A percentile compares a stretch with the other conserved stretches of the same genome.
These are phyloP conservation scores for Alviniconcha marisindica DNA, from an alignment of 1,140 invertebrate species.

Conservation along the genomic window DNA sequence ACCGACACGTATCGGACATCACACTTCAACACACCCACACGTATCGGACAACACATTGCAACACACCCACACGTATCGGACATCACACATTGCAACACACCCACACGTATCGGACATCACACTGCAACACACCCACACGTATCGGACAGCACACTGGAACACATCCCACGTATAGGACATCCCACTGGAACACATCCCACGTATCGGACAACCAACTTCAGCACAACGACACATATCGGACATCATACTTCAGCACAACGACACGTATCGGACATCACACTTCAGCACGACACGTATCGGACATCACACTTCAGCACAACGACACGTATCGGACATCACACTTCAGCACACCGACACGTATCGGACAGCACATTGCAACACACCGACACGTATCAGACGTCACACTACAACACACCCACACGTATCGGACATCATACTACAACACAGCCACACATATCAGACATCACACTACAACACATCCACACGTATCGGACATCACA, in stretches of 20 bases:
- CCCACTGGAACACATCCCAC: not conserved
- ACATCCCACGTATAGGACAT: too few species aligned
- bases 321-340: not conserved
- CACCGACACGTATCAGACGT: not conserved
- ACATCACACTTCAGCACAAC: not conserved
- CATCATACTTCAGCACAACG: not conserved
- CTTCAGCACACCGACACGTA: not conserved
- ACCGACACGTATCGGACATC: not conserved
- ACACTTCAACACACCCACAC: not conserved
- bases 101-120: not conserved
- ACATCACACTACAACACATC: not conserved
- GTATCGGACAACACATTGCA: too few species aligned
- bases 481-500: too few species aligned
- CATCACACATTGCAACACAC: not conserved
- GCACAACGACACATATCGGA: too few species aligned
- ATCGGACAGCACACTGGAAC: not conserved
- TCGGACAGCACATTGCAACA: too few species aligned
- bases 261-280: not conserved
- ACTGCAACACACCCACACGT: not conserved
- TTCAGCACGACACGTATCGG: not conserved
- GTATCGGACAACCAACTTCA: not conserved
- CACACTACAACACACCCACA: not conserved
- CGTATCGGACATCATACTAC: too few species aligned
- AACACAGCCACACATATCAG: not conserved
- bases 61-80: not conserved